Evolutionary conservation across 2,797 vertebrate species (phyloP), one percentile per base, ranked within the genome.

Genomic region (Myiotriccus ornatus): DNA sequence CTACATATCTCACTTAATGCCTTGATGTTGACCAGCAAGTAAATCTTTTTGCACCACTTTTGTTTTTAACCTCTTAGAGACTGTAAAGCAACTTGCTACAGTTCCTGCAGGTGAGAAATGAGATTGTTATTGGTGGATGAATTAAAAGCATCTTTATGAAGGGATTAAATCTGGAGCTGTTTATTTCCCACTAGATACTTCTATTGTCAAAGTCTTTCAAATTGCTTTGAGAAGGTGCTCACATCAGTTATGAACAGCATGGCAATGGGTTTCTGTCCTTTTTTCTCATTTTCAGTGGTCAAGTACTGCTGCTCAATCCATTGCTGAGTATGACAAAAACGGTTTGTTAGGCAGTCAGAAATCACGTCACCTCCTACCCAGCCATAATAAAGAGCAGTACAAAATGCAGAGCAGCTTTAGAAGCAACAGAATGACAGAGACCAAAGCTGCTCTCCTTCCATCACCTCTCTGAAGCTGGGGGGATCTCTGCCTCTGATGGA

Each of bases 21-120:
- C 35, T 75, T 64, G 13, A 76, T 65, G 55, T 80, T 87, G 39
- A 77, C 12, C 9, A 62, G 37, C 0, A 55, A 55, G 10, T 64
- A 4, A 56, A 35, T 47, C 9, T 81, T 39, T 82, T 83, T 46
- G 9, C 3, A 83, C 20, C 17, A 43, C 27, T 88, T 43, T 22
- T 39, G 21, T 55, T 76, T 88, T 92, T 83, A 88, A 88, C 28
- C 8, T 83, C 28, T 57, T 46, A 64, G 20, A 53, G 46, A 30
- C 13, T 37, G 24, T 34, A 55, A 62, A 80, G 21, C 27, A 69
- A 46, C 2, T 0, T 0, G 0, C 24, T 77, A 23, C 4, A 52
- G n/a, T 57, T 28, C 4, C 32, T 60, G 47, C 41, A 9, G 39
- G 37, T 47, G 34, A 79, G 44, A 82, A 92, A 70, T 53, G 2